phyloP scores from a whole-genome alignment of 2,113 vertebrate species.

The Mesoclemmys tuberculata region DNA sequence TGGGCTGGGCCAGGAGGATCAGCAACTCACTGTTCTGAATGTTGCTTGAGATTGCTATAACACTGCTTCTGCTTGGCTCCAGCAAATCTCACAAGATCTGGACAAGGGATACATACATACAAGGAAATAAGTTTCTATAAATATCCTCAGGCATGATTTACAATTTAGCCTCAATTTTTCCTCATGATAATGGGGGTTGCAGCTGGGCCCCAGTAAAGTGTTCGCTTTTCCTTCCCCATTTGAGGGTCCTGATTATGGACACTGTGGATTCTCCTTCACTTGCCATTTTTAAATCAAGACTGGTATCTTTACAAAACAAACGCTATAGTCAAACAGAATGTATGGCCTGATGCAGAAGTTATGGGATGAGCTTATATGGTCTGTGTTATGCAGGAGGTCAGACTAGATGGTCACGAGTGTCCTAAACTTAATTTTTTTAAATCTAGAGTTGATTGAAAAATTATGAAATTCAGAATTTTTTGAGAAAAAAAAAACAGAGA shows the following conservation, averaged over 20 bases:
- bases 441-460: neutral
- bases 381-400: neutral
- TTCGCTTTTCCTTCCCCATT: too few species aligned
- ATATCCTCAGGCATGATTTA: too few species aligned
- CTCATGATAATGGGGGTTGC: too few species aligned
- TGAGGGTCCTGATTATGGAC: neutral
- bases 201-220: too few species aligned
- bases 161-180: too few species aligned
- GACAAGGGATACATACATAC: too few species aligned
- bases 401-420: neutral
- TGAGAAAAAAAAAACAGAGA: neutral
- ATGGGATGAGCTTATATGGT: neutral
- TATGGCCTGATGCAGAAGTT: neutral
- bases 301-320: neutral
- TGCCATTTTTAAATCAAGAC: neutral
- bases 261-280: neutral
- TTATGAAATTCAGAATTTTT: neutral
- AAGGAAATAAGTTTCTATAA: too few species aligned
- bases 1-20: too few species aligned
- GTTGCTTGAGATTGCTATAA: too few species aligned
- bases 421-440: neutral
- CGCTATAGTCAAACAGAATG: neutral
- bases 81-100: too few species aligned
- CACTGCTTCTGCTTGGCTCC: too few species aligned
- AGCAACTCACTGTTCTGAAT: too few species aligned